Conservation (phyloP, 2,113 vertebrate species). For the Cettia cetti region DNA sequence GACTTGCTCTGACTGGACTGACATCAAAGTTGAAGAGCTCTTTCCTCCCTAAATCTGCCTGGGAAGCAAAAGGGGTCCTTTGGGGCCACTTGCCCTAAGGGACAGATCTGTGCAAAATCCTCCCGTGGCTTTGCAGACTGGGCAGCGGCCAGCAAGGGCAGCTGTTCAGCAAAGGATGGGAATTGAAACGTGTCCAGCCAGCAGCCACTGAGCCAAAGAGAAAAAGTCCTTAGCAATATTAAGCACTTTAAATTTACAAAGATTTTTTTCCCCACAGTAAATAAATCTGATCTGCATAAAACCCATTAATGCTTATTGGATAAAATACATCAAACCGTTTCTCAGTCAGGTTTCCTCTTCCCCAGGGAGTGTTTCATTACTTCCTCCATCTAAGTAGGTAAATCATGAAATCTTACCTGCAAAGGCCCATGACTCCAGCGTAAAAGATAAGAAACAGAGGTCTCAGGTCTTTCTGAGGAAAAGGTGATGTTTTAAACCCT, state of each 20-base stretch:
- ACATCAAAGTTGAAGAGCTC: neutral
- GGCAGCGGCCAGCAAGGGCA: slow-evolving; percentile 1
- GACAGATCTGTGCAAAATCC: neutral
- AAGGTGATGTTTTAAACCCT: neutral
- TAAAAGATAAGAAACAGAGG: neutral
- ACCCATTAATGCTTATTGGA: neutral
- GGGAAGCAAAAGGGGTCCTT: neutral
- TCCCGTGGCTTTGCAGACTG: neutral
- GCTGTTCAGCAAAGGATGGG: neutral
- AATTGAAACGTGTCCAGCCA: neutral
- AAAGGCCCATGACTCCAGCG: neutral
- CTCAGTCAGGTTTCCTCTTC: neutral
- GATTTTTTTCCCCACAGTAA: neutral
- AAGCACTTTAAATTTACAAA: slow-evolving; percentile 22
- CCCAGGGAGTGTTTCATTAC: neutral
- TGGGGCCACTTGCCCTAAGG: neutral
- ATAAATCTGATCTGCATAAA: slow-evolving; percentile 17
- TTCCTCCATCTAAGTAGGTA: neutral
- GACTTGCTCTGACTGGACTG: neutral
- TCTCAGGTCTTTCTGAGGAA: neutral
- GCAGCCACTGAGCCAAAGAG: neutral
- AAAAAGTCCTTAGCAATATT: neutral
- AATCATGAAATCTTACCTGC: neutral
- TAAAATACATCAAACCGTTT: neutral
- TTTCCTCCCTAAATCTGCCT: neutral